Evolutionary conservation across 2,797 vertebrate genomes (phyloP).

Genomic region (Buceros bicornis): DNA sequence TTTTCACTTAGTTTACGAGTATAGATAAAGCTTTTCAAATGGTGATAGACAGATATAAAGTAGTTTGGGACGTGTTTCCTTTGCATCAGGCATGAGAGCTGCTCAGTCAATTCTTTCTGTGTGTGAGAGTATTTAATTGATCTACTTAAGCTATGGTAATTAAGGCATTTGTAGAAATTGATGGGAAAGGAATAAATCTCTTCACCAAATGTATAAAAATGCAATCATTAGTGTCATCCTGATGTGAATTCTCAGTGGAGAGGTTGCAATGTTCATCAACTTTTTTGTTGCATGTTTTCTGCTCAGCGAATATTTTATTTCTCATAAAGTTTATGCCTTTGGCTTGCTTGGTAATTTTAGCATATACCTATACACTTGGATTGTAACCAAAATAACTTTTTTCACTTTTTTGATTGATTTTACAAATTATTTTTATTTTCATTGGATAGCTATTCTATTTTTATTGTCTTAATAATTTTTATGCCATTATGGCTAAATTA

Average conservation of each 20-base stretch:
- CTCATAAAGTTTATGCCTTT: background rate
- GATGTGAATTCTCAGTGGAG: background rate
- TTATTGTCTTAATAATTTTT: background rate
- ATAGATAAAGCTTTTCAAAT: background rate
- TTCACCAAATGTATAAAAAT: background rate
- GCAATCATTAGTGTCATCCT: background rate
- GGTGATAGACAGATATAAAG: background rate
- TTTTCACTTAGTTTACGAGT: background rate
- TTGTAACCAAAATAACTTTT: background rate
- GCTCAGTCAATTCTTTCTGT: rapidly evolving
- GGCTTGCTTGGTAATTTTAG: background rate
- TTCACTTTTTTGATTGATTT: rapidly evolving
- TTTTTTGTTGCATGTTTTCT: background rate
- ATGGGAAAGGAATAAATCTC: background rate
- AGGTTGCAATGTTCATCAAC: background rate
- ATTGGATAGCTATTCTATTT: background rate
- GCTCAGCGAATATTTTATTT: background rate
- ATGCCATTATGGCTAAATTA: background rate
- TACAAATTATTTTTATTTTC: background rate
- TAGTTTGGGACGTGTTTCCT: background rate
- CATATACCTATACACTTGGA: background rate
- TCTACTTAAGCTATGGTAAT: background rate
- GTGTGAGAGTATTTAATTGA: background rate
- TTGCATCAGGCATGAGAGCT: background rate
- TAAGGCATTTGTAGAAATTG: background rate